Evolutionary conservation across 2,888 invertebrate species (phyloP).

Genomic region (Arrhopalites spinosus): DNA sequence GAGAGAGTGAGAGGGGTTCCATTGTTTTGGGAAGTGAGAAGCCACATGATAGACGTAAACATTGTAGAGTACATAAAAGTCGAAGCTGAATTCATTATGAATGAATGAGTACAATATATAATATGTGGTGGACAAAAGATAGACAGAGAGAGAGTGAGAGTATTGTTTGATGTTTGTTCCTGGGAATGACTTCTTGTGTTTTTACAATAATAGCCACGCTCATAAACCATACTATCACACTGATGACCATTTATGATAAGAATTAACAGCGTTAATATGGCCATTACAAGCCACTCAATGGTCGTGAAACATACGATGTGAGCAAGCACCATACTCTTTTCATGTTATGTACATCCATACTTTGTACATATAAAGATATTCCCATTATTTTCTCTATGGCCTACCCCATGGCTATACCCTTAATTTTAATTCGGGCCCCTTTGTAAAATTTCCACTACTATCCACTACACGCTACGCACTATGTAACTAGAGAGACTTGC

Average conservation of each 20-base stretch:
- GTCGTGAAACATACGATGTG: conserved; percentile 38
- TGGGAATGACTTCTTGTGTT: conserved; percentile 36
- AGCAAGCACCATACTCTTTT: neutral
- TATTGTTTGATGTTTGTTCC: conserved; percentile 46
- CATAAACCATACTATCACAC: conserved; percentile 49
- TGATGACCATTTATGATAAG: conserved; percentile 53
- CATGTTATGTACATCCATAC: conserved; percentile 8
- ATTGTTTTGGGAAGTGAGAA: too few relatives aligned
- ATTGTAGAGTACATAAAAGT: too few relatives aligned
- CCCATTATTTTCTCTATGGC: neutral
- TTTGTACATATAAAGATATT: neutral
- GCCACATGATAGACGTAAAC: too few relatives aligned
- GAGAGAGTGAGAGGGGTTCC: too few relatives aligned
- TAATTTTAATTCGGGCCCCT: too few relatives aligned
- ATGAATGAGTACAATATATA: too few relatives aligned
- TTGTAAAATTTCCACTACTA: too few relatives aligned
- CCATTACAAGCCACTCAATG: conserved; percentile 54
- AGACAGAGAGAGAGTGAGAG: neutral
- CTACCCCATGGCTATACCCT: too few relatives aligned
- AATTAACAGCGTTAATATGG: conserved; percentile 53
- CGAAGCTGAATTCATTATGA: too few relatives aligned
- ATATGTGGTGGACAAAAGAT: too few relatives aligned
- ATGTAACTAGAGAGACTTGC: too few relatives aligned
- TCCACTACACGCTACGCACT: too few relatives aligned
- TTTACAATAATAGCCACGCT: conserved; percentile 37